Base-by-base conservation (phyloP, 1,140 invertebrate species). In the Nasonia longicornis region DNA sequence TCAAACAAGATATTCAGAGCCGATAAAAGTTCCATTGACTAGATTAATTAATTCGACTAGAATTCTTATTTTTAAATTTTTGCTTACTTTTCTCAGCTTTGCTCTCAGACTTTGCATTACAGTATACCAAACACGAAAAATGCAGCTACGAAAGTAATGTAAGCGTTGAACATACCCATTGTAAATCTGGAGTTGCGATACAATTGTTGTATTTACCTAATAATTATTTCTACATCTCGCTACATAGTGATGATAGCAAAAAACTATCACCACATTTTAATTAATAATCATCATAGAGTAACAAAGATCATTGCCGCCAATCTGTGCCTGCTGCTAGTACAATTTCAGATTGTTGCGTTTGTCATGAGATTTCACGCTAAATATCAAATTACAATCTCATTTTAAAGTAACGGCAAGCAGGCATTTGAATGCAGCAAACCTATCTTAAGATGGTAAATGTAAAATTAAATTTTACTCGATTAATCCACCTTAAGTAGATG, bases 401-500 rank as follows among this genome's bases (percentile, higher is more conserved):
- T 58, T 48, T 75, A 80, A 88, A 87, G 83, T 85, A 85, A 83
- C 83, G 84, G 86, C 73, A 84, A 84, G 86, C 86, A 83, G 77
- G 84, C 79, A 85, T 80, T 83, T 82, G 81, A 71, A 69, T 69
- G 63, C 31, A 69, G 38, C 79, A 66, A 70, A 29, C 35, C 29
- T n/a, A 75, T 76, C 45, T 75, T 45, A 82, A 63, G 38, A 82
- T 70, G 63, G 26, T 79, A 20, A 64, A 42, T 75, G 48, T 58
- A 75, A 77, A 80, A 77, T 77, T 72, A 63, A 85, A 86, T 87
- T 82, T 81, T 83, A 82, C 74, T 79, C 38, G 75, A 82, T 90
- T 89, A 91, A 88, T 91, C 90, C 83, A 84, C 81, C 78, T 91
- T 91, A 20, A 82, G 82, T 58, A 87, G 69, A 79, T 88, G 86